Evolutionary conservation across 2,113 vertebrate species (phyloP), one percentile per base, ranked within the genome.

Genomic region (Cryptotis parvus): DNA sequence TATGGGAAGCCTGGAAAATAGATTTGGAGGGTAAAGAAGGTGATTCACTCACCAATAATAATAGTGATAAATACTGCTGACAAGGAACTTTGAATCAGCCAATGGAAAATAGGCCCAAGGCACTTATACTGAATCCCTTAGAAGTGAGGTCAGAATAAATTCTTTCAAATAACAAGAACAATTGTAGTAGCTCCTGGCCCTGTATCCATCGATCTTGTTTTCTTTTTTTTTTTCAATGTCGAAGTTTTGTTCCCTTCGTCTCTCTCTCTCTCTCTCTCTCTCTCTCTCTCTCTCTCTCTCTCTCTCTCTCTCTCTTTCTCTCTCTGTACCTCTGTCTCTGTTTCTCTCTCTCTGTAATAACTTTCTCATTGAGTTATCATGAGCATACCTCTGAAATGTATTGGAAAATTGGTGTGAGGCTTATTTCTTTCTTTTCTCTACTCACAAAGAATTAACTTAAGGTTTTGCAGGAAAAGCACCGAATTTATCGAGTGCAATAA

Each of bases 41-140:
- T 94, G 92, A 94, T 94, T 94, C 90, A 95, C 4, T 93, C 69
- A 95, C 88, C 94, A 92, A 93, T 95, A 97, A 96, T 96, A 95
- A 94, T 88, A 92, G 78, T 70, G 85, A 96, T 93, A 97, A 95
- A 96, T 94, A 88, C 83, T 93, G 94, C 88, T 96, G 94, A 94
- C 90, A 96, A 94, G 83, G 79, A 93, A 90, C 39, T 94, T 91
- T 90, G 95, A 91, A 95, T 95, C 95, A 95, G 80, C 85, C 93
- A 96, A 95, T 92, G 85, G 91, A 93, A 95, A 95, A 90, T 91
- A 85, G 86, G 33, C 45, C 39, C 76, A 91, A 93, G 74, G 65
- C 63, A 92, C 83, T 94, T 83, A 86, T 16, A 77, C 79, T 74
- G 69, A 94, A 66, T 89, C 86, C n/a, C 70, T 94, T 91, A 90